Evolutionary conservation across 2,797 vertebrate species (phyloP), one percentile per base, ranked within the genome.

Genomic region (Karalla daura): DNA sequence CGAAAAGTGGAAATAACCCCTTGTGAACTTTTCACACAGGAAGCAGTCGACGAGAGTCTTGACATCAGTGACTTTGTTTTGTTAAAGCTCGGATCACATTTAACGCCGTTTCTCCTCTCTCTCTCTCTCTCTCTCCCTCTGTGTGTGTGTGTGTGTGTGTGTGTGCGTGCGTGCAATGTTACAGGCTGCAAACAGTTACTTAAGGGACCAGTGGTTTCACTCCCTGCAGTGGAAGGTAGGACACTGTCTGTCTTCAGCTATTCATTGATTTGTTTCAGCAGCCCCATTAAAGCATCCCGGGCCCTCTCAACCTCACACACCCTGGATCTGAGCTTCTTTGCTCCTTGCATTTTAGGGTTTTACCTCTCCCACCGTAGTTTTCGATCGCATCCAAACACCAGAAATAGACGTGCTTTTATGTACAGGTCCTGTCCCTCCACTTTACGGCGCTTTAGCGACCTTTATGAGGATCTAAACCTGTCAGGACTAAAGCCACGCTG

Each of bases 161-260:
- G 20, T 70, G 44, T 61, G 43, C 64, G 36, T 64, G 11, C 62
- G 20, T 68, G 36, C 51, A 23, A 74, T 45, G 18, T 89, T 54
- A 47, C 92, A 99, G 98, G 98, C 97, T 82, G 97, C 97, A 68
- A 99, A 99, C 95, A 98, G 96, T 89, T 99, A 99, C 92, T 92
- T 98, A 83, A 94, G 98, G 89, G 98, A 99, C 93, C 98, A 99
- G 92, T 99, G 98, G 98, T 99, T 99, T 94, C 97, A 99, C 91
- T 99, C 98, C 21, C 93, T 99, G 78, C 98, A 99, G 93, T 99
- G 98, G 98, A 99, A 99, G 96, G 98, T 99, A 91, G 91, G 69
- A 12, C 55, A 13, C 66, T 53, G 9, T 14, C 68, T 69, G 15
- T 33, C 53, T 75, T 71, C 25, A 62, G 70, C 70, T 74, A 52